Percentiles rank a stretch among this genome's conserved stretches.
Evolutionary conservation across 2,888 invertebrate genomes (phyloP).

Genomic region (Galerucella calmariensis): DNA sequence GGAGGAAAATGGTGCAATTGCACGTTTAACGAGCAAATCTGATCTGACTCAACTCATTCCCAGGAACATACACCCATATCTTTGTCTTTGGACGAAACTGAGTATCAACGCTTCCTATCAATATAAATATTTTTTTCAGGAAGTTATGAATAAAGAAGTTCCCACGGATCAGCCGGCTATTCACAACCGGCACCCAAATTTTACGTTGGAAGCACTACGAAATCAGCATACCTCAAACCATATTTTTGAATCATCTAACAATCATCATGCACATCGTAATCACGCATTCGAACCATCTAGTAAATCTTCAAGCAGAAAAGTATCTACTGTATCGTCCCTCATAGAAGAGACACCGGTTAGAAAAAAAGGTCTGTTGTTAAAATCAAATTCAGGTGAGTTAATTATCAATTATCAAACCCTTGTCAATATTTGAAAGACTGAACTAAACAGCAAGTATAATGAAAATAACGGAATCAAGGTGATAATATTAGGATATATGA

Average conservation of each 20-base stretch:
- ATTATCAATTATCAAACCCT: background rate
- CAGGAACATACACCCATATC: no score
- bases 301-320: slow-evolving; percentile 52
- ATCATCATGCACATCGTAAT: slow-evolving; percentile 5
- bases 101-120: no score
- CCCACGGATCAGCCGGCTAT: background rate
- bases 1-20: no score
- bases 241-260: slow-evolving; percentile 2
- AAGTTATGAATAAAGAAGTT: background rate
- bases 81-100: no score
- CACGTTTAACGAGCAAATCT: no score
- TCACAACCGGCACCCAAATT: background rate
- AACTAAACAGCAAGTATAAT: no score
- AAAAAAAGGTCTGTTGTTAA: slow-evolving; percentile 77
- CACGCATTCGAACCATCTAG: slow-evolving; percentile 17
- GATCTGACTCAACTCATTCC: no score
- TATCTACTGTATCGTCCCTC: slow-evolving; percentile 61
- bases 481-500: no score
- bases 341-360: slow-evolving; percentile 74
- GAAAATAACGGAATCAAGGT: no score
- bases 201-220: background rate
- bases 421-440: background rate
- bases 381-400: slow-evolving; percentile 49
- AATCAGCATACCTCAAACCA: background rate
- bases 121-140: background rate